A percentile compares a stretch with the other conserved stretches of the same genome.
Evolutionary conservation across 2,888 invertebrate species (phyloP).

Genomic region (Hyles lineata): DNA sequence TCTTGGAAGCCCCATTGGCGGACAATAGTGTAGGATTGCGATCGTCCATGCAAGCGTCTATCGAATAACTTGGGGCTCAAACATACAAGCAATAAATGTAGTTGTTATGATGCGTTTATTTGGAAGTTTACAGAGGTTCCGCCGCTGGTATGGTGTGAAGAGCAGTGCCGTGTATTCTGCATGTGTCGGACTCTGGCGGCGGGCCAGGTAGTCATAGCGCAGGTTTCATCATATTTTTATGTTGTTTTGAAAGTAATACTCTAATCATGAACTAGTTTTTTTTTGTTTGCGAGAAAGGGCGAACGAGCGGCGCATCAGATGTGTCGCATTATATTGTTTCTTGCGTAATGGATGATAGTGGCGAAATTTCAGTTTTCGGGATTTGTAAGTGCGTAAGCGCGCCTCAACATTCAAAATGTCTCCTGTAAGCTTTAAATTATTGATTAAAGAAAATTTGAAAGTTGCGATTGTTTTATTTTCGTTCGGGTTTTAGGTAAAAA

Average conservation of each 20-base stretch:
- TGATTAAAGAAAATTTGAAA: slow-evolving; percentile 83
- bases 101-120: slow-evolving; percentile 22
- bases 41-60: slow-evolving; percentile 44
- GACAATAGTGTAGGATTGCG: slow-evolving; percentile 50
- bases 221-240: slow-evolving; percentile 52
- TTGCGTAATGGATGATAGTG: slow-evolving; percentile 55
- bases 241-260: slow-evolving; percentile 55
- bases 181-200: neutral
- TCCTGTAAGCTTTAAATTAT: slow-evolving; percentile 84
- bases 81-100: slow-evolving; percentile 37
- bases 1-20: slow-evolving; percentile 40
- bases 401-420: slow-evolving; percentile 65
- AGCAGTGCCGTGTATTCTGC: neutral
- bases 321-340: slow-evolving; percentile 52
- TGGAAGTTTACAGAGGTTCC: neutral
- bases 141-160: neutral
- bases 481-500: neutral
- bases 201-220: slow-evolving; percentile 7
- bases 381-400: slow-evolving; percentile 48
- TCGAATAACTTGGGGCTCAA: slow-evolving; percentile 26
- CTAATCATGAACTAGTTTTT: slow-evolving; percentile 58
- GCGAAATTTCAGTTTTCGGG: slow-evolving; percentile 66
- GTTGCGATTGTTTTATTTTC: slow-evolving; percentile 69
- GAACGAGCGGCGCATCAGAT: slow-evolving; percentile 56
- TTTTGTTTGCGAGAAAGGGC: slow-evolving; percentile 43